Evolutionary conservation across 2,797 vertebrate species (phyloP).

Genomic region (Ispidina lecontei): DNA sequence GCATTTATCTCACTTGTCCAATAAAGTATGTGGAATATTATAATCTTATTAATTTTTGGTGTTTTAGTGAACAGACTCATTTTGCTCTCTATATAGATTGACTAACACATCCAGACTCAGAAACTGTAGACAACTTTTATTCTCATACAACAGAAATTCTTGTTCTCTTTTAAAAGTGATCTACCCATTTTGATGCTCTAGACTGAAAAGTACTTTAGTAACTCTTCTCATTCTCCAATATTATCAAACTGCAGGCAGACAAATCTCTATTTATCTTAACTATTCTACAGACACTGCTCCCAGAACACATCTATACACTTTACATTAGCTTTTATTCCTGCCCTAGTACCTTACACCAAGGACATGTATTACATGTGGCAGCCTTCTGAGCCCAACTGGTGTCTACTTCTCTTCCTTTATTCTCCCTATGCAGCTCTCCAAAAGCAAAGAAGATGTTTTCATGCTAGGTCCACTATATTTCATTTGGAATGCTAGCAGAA

Average conservation of each 20-base stretch:
- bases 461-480: not conserved
- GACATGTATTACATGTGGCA: not conserved
- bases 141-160: not conserved
- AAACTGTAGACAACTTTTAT: not conserved
- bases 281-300: not conserved
- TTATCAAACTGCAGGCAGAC: not conserved
- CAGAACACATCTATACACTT: not conserved
- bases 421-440: not conserved
- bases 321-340: not conserved
- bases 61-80: not conserved
- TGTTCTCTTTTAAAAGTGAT: not conserved
- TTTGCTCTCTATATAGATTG: not conserved
- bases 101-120: not conserved
- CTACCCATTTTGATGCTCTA: not conserved
- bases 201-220: not conserved
- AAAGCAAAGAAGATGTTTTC: not conserved
- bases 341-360: not conserved
- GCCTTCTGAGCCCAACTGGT: not conserved
- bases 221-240: not conserved
- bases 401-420: not conserved
- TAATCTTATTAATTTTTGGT: not conserved
- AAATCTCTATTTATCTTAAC: not conserved
- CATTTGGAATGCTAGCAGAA: not conserved
- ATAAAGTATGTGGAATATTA: not conserved
- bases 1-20: not conserved